Conservation (phyloP, 1,140 invertebrate genomes). For the Ptiloglossa arizonensis region DNA sequence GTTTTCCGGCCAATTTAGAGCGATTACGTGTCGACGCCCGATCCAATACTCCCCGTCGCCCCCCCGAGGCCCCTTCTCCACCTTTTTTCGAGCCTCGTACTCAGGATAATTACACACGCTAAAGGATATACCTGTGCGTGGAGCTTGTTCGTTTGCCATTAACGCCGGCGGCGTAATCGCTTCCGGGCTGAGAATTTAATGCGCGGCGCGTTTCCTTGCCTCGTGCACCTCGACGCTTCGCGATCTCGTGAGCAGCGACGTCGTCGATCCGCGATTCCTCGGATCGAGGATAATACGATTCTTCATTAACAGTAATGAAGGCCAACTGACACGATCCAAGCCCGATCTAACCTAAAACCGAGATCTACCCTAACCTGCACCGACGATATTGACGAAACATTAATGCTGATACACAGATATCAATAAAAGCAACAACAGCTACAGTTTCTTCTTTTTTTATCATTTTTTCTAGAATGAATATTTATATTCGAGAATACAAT, state of each 20-base stretch:
- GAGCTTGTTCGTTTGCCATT: constrained; percentile 33
- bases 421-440: too few relatives aligned
- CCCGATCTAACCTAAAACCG: too few relatives aligned
- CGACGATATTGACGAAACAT: too few relatives aligned
- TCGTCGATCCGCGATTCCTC: not conserved
- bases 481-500: too few relatives aligned
- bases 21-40: constrained; percentile 48
- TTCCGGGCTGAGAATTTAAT: constrained; percentile 50
- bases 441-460: too few relatives aligned
- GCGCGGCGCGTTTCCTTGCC: constrained; percentile 6
- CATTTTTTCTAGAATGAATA: too few relatives aligned
- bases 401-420: too few relatives aligned
- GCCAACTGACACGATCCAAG: too few relatives aligned
- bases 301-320: too few relatives aligned
- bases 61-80: not conserved
- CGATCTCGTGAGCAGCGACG: not conserved
- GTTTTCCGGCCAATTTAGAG: constrained; percentile 64
- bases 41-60: not conserved
- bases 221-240: not conserved
- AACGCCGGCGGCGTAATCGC: constrained; percentile 40
- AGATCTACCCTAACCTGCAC: too few relatives aligned
- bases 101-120: constrained; percentile 45
- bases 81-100: constrained; percentile 38
- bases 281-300: too few relatives aligned
- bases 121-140: constrained; percentile 25